Percentiles rank a stretch among this genome's conserved stretches.
These are phyloP conservation scores for Leptinotarsa defecta DNA, from an alignment of 1,140 invertebrate species.

Conservation along the genomic window DNA sequence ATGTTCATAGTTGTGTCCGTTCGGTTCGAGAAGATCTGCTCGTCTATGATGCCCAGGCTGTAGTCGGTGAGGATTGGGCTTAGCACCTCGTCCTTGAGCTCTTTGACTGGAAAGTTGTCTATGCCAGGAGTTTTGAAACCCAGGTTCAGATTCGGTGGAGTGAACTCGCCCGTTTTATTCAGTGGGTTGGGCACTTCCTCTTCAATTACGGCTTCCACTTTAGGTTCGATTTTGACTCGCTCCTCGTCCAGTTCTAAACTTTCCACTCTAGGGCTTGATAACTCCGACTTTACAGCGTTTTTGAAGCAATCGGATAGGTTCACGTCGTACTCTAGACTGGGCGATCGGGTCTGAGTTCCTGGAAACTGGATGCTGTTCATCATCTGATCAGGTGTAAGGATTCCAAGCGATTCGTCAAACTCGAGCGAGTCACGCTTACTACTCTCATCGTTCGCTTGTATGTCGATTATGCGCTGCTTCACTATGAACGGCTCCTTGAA, in stretches of 20 bases:
- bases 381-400: slow-evolving; percentile 86
- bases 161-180: slow-evolving; percentile 46
- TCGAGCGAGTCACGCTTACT: slow-evolving; percentile 53
- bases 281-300: slow-evolving; percentile 17
- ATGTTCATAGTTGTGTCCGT: slow-evolving; percentile 63
- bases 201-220: background rate
- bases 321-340: slow-evolving; percentile 45
- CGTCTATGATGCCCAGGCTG: slow-evolving; percentile 51
- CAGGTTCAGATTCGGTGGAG: slow-evolving; percentile 42
- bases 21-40: slow-evolving; percentile 43
- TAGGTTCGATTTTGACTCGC: background rate
- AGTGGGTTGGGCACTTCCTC: slow-evolving; percentile 32
- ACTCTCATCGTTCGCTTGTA: slow-evolving; percentile 25
- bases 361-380: slow-evolving; percentile 58
- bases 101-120: background rate
- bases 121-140: slow-evolving; percentile 19
- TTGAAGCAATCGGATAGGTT: slow-evolving; percentile 14
- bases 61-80: slow-evolving; percentile 50
- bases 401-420: slow-evolving; percentile 76
- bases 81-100: slow-evolving; percentile 28
- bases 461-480: slow-evolving; percentile 21
- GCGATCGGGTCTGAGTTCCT: slow-evolving; percentile 57
- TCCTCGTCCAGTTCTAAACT: background rate
- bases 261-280: slow-evolving; percentile 23
- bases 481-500: background rate